Evolutionary conservation across 1,140 invertebrate species (phyloP), one percentile per base, ranked within the genome.

Genomic region (Babylonia areolata): DNA sequence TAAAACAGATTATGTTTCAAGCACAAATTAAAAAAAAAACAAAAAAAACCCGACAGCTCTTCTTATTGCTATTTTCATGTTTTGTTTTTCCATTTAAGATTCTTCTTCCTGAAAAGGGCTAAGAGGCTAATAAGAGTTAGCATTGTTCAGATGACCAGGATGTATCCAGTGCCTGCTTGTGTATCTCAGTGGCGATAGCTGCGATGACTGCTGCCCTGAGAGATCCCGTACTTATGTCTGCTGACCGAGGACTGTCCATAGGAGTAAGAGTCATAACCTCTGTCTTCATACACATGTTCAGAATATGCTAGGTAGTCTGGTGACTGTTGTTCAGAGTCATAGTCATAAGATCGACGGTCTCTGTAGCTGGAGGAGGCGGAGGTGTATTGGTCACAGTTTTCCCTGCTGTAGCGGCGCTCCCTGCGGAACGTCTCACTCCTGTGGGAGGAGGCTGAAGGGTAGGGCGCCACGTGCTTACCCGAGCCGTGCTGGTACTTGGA

Each of bases 171-270:
- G 12, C 31, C 28, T 15, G 35, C 39, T 17, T 23, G n/a, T 17
- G 28, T 3, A 58, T 2, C 28, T 81, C n/a, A 39, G 33, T 64
- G 33, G 23, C 28, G 39, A 80, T 84, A 81, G 33, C 80, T 69
- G 28, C 77, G 81, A 35, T 82, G 77, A 69, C 64, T 80, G 17
- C 69, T 46, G 33, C 85, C 84, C 35, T 58, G 51, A 39, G 39
- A 51, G 46, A 79, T 69, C 78, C 75, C 46, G 71, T 69, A 37
- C 31, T 78, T 84, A 9, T 83, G 86, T 83, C 88, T 87, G 35
- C 86, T 89, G 31, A 75, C 23, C 23, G 88, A 85, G 40, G 88
- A 79, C 20, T 42, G 82, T 40, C 88, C 86, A 54, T 86, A 89
- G 64, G 79, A 64, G 58, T 82, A 39, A 3, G 54, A 20, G 39